Base-by-base conservation (phyloP, 2,113 vertebrate species). In the Orientallactaga bullata region DNA sequence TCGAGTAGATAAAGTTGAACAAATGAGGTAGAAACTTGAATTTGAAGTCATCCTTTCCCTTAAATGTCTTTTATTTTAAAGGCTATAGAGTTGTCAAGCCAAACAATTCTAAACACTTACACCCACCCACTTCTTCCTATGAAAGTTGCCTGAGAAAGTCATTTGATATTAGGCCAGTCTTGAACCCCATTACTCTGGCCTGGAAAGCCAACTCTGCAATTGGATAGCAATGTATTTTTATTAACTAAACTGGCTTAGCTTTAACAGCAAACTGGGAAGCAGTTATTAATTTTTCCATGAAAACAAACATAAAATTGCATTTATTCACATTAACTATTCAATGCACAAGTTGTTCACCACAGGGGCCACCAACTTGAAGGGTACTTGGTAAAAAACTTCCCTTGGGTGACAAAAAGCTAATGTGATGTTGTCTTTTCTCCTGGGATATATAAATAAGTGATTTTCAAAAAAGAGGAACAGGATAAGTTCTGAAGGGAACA, bases 21-120 rank as follows among this genome's bases (percentile, higher is more conserved):
- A 69, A 74, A 85, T 51, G 60, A 90, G 12, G 85, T 73, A 85
- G 21, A 77, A 87, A 69, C 37, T 39, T 87, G 51, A 94, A 79
- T 74, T 87, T 90, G 88, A 95, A 93, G 58, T 88, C 88, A 69
- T 16, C 26, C 81, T 95, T 92, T 69, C 47, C 66, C 89, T 93
- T 82, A 88, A 82, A 90, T 55, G 61, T 80, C 17, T 89, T 79
- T 73, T 86, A 58, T 85, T 80, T 66, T 92, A 28, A 96, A 66
- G 65, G 8, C 51, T 39, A 51, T 21, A 60, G 63, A 88, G 85
- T 55, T 94, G 65, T 16, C 78, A 96, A 79, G 51, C 16, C 21
- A 28, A 21, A 78, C 21, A 91, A 47, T 4, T 87, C 16, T 11
- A 84, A 82, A 82, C 37, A n/a, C 51, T n/a, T 66, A 11, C 55